These are phyloP conservation scores for Drosophila nebulosa DNA, from an alignment of 1,140 invertebrate genomes.

Conservation along the genomic window DNA sequence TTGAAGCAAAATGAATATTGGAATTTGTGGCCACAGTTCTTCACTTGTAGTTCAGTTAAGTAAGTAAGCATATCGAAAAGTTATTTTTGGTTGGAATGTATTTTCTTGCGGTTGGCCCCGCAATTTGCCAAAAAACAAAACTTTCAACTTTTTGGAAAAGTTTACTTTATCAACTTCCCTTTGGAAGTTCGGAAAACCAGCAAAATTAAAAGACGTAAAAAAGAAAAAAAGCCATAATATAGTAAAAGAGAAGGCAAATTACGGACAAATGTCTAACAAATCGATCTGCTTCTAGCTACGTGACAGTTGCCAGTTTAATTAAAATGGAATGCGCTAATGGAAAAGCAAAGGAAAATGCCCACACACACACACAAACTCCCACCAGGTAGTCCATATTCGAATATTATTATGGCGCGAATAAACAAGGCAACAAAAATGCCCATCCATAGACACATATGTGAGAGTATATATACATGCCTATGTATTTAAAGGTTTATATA, in stretches of 20 bases:
- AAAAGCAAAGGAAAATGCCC: slow-evolving; percentile 26
- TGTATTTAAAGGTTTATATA: neutral
- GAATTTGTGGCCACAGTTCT: slow-evolving; percentile 48
- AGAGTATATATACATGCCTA: neutral
- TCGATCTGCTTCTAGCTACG: slow-evolving; percentile 52
- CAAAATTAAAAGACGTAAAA: slow-evolving; percentile 25
- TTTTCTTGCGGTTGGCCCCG: slow-evolving; percentile 33
- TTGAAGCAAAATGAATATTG: slow-evolving; percentile 41
- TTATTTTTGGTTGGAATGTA: slow-evolving; percentile 23
- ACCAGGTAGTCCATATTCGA: slow-evolving; percentile 40
- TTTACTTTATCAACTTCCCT: slow-evolving; percentile 52
- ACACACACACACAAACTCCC: neutral
- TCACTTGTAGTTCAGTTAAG: slow-evolving; percentile 28
- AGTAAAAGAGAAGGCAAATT: slow-evolving; percentile 19
- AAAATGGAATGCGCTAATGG: slow-evolving; percentile 66
- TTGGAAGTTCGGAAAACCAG: slow-evolving; percentile 51
- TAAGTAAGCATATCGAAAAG: slow-evolving; percentile 23
- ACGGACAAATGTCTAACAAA: slow-evolving; percentile 55
- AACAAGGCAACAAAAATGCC: slow-evolving; percentile 8
- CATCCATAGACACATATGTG: neutral
- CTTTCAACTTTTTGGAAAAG: slow-evolving; percentile 55
- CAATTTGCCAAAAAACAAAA: slow-evolving; percentile 38
- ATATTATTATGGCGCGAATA: slow-evolving; percentile 53
- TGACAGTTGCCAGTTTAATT: slow-evolving; percentile 71
- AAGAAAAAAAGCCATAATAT: neutral